Evolutionary conservation across 2,888 invertebrate species (phyloP).

Genomic region (Ectropis crepuscularia): DNA sequence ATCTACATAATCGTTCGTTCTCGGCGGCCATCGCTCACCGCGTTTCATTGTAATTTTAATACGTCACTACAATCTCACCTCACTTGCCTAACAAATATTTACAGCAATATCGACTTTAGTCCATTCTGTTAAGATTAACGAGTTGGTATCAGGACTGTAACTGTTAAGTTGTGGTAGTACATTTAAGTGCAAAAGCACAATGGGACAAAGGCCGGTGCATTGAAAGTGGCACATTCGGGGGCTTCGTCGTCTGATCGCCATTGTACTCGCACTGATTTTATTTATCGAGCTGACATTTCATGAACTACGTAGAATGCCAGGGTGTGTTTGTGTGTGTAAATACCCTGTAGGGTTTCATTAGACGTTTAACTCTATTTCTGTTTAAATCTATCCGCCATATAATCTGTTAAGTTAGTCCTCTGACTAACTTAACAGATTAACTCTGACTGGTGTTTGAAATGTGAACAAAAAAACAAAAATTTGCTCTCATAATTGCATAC

Average conservation of each 20-base stretch:
- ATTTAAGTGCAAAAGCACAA: constrained; percentile 55
- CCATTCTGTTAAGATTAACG: constrained; percentile 20
- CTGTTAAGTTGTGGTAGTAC: constrained; percentile 42
- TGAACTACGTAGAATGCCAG: constrained; percentile 24
- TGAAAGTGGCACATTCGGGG: constrained; percentile 54
- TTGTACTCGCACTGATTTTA: constrained; percentile 54
- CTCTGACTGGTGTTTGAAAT: no score
- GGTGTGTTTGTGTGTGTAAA: neutral
- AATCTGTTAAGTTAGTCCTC: no score
- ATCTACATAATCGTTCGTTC: constrained; percentile 56
- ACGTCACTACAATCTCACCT: constrained; percentile 34
- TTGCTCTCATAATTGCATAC: no score
- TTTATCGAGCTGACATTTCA: constrained; percentile 49
- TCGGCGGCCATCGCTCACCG: constrained; percentile 48
- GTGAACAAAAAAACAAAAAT: no score
- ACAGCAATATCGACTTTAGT: constrained; percentile 20
- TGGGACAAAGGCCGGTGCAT: constrained; percentile 55
- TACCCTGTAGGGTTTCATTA: neutral
- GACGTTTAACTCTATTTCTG: no score
- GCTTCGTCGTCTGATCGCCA: constrained; percentile 41
- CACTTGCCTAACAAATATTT: neutral
- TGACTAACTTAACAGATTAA: no score
- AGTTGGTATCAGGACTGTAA: constrained; percentile 6
- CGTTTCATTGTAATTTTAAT: constrained; percentile 62
- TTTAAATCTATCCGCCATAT: no score